Base-by-base conservation (phyloP, 2,113 vertebrate species). In the Crotophaga sulcirostris region DNA sequence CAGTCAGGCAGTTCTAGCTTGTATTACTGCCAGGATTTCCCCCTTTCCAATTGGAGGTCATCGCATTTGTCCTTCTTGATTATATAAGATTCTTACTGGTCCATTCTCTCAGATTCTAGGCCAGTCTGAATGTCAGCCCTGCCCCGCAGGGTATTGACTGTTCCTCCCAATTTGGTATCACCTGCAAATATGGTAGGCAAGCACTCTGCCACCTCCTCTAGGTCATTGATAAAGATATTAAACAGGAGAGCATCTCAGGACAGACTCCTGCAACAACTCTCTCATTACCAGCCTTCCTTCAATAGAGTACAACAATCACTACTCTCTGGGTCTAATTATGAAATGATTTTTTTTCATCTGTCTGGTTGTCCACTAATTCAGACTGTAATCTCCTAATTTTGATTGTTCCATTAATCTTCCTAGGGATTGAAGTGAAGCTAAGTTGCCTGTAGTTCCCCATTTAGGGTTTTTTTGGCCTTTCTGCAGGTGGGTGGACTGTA, bases 131-230 rank as follows among this genome's bases (percentile, higher is more conserved):
- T 44, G 9, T 60, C 36, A 85, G 33, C 11, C 45, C 24, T 64
- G n/a, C 69, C 60, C 29, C 73, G 77, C 59, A 69, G 49, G 3
- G 1, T 60, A 69, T 14, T 2, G 0, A 33, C 0, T 62, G 2
- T 5, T 79, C 18, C 42, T 69, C n/a, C 15, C 21, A 40, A 15
- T 63, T 55, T 72, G 28, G 16, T 49, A 38, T 40, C 28, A 38
- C 38, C 31, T 85, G 51, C 7, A 56, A 55, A 82, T 34, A 21
- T 45, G 21, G 28, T 29, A 59, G 34, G 28, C 12, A 85, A 88
- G 55, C 38, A 34, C 5, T 33, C 45, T 19, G 33, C 36, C 62
- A 67, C 16, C 17, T 78, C 23, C 40, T 36, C 29, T 19, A 23
- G 0, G 1, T 42, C 52, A 76, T 1, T 33, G 18, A 76, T 29